Evolutionary conservation across 2,888 invertebrate genomes (phyloP), one percentile per base, ranked within the genome.

Genomic region (Geotrupes spiniger): DNA sequence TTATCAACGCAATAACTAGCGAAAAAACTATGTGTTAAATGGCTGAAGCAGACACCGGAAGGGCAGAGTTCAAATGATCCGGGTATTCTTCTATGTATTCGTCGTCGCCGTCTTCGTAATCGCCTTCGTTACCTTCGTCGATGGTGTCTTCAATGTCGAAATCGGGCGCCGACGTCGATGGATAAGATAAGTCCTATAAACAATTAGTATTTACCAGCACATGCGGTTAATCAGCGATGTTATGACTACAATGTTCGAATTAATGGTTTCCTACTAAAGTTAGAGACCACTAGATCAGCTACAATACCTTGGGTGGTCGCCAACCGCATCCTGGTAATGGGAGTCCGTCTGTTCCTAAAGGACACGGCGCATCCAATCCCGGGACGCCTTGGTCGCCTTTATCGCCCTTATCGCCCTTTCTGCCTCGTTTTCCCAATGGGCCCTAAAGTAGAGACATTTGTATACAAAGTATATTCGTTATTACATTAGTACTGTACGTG

Each of bases 291-390:
- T n/a, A n/a, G n/a, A n/a, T n/a, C n/a, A n/a, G n/a, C n/a, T 40
- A 21, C 16, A 16, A 16, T 82, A 90, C 90, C 84, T 90, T 89
- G 63, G 85, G 84, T 62, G 91, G 88, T 73, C 90, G 80, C 92
- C 92, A 94, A 63, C 93, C 94, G 75, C 97, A 98, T 64, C 95
- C 96, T 43, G 95, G 92, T 65, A 98, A 76, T 53, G 97, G 97
- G 66, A 97, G 80, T 53, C 98, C 98, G 75, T 98, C 96, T 41
- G 89, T 85, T 47, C 95, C 98, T 49, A 96, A 78, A 57, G 98
- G 98, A 78, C 98, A 98, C n/a, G 97, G 97, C 36, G 98, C 98
- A 76, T 98, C 97, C 64, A 98, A 78, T 27, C 97, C 97, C 26
- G 96, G 97, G 59, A 95, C 94, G 60, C 97, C 97, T 79, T 92